Base-by-base conservation (phyloP, 2,888 invertebrate genomes). In the Ptycholaimellus sp. region DNA sequence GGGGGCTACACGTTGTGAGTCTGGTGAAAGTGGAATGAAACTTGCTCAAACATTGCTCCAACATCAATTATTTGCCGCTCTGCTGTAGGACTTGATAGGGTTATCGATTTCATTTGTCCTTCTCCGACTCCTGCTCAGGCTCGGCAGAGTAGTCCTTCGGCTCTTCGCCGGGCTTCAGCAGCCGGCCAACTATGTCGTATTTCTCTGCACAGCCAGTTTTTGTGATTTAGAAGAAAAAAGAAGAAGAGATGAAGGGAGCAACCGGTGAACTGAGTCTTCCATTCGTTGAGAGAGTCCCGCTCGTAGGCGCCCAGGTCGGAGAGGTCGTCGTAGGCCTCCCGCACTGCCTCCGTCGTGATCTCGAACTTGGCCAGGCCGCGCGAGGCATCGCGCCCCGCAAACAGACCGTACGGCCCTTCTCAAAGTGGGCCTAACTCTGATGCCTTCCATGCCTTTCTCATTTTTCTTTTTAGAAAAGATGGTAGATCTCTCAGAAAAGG, bases 231-330 rank as follows among this genome's bases (percentile, higher is more conserved):
- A n/a, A n/a, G n/a, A n/a, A n/a, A n/a, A n/a, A 25, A 30, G 13
- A 30, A 30, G 11, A 30, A 30, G n/a, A n/a, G n/a, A 30, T 16
- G 16, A 6, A 5, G 14, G 21, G 30, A 41, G 38, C 55, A 65
- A 80, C 83, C 85, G 71, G 75, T 76, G 60, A 93, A 83, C 60
- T 90, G 90, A 62, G 77, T 76, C 61, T 87, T 85, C 93, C 93
- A 93, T 64, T 93, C 90, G 46, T 72, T 71, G 6, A 90, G 76
- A 18, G 81, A 79, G 49, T 83, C 83, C 81, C 90, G 83, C 66
- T 93, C 79, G 67, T 76, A 72, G 13, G 76, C 72, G 56, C 74
- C 77, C 38, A 93, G 70, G 63, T 93, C 90, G 60, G 80, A 80
- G 38, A 93, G 69, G 61, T 93, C 90, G 67, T 93, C 90, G 64